phyloP scores from a whole-genome alignment of 2,888 invertebrate species.

The Clepsis dumicolana region DNA sequence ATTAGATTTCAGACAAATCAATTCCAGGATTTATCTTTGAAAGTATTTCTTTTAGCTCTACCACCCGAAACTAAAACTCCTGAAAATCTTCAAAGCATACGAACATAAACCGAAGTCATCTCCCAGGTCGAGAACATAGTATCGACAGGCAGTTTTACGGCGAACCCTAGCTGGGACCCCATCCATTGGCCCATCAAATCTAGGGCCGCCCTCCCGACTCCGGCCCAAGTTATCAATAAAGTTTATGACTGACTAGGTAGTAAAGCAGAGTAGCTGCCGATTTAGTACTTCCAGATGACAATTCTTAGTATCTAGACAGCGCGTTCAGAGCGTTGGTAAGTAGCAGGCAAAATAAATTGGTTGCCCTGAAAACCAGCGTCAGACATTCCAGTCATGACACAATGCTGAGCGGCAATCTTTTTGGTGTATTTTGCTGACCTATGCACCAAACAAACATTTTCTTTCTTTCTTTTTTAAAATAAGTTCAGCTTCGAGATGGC shows the following conservation, averaged over 20 bases:
- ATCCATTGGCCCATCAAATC: constrained; percentile 26
- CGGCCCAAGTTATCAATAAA: constrained; percentile 11
- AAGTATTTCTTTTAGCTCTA: no score
- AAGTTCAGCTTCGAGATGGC: no score
- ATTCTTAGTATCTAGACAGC: background rate
- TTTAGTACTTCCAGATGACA: background rate
- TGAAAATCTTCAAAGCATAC: background rate
- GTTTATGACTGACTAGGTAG: constrained; percentile 9
- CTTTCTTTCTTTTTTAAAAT: no score
- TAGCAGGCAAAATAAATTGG: background rate
- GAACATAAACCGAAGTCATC: background rate
- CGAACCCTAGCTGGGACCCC: constrained; percentile 17
- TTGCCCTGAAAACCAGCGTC: no score
- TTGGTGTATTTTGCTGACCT: no score
- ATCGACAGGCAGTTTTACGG: constrained; percentile 15
- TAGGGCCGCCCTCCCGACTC: constrained; percentile 18
- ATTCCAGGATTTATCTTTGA: background rate
- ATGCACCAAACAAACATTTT: no score
- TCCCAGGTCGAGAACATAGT: constrained; percentile 6
- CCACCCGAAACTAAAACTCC: no score
- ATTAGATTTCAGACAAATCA: no score
- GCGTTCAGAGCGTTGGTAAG: background rate
- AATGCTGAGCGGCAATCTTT: no score
- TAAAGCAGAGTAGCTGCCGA: constrained; percentile 5
- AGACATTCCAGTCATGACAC: no score